phyloP scores from a whole-genome alignment of 2,113 vertebrate species.

The Xiphophorus maculatus region DNA sequence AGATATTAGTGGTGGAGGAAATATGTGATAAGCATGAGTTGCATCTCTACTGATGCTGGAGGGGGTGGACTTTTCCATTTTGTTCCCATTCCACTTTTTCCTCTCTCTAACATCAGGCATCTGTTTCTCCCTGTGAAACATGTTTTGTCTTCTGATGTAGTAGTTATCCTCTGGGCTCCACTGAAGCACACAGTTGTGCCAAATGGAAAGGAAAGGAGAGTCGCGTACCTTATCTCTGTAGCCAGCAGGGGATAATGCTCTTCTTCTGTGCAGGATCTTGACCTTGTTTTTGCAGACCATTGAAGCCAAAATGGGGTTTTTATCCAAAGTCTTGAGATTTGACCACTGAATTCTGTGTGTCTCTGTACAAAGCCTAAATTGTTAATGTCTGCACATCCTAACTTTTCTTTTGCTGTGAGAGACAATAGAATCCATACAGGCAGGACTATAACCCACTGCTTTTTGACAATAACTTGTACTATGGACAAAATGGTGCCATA shows the following conservation, averaged over 20 bases:
- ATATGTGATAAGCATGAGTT: slow-evolving; percentile 26
- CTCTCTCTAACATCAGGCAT: slow-evolving; percentile 16
- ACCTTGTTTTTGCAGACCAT: slow-evolving; percentile 36
- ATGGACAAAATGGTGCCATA: not conserved
- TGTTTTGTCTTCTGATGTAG: slow-evolving; percentile 22
- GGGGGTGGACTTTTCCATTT: slow-evolving; percentile 16
- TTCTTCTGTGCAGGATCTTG: slow-evolving; percentile 59
- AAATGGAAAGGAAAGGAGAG: slow-evolving; percentile 53
- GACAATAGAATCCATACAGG: slow-evolving; percentile 38
- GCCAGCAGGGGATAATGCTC: slow-evolving; percentile 71
- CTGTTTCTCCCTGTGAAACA: slow-evolving; percentile 16
- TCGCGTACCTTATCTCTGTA: slow-evolving; percentile 70
- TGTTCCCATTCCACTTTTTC: slow-evolving; percentile 28
- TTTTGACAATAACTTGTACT: slow-evolving; percentile 39
- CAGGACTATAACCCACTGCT: slow-evolving; percentile 25
- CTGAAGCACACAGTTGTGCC: slow-evolving; percentile 47
- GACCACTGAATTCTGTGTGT: slow-evolving; percentile 33
- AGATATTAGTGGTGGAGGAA: slow-evolving; percentile 24
- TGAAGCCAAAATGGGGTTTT: slow-evolving; percentile 41
- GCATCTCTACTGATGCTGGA: slow-evolving; percentile 25
- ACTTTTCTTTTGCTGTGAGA: slow-evolving; percentile 48
- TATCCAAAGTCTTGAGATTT: slow-evolving; percentile 55
- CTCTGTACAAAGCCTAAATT: slow-evolving; percentile 35
- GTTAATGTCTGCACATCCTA: slow-evolving; percentile 51
- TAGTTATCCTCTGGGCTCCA: slow-evolving; percentile 19